Base-by-base conservation (phyloP, 2,797 vertebrate genomes). In the Oophaga sylvatica region DNA sequence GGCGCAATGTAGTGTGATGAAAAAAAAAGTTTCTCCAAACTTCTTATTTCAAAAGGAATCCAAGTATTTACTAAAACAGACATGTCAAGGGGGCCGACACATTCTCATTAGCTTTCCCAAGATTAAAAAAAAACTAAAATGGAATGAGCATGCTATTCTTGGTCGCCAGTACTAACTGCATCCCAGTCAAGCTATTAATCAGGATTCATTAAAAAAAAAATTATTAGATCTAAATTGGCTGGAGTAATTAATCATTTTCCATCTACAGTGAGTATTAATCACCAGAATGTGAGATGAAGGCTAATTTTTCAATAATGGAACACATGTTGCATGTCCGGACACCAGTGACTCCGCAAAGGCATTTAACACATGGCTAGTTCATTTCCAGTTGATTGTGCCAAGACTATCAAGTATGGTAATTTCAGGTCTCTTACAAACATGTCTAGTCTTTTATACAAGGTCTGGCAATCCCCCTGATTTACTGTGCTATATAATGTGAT, bases 211-310 rank as follows among this genome's bases (percentile, higher is more conserved):
- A 26, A 26, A 26, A 26, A 26, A 26, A 26, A 26, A 26, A 26
- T 26, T 73, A 73, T 73, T 73, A 45, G 31, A 35, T 45, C 29
- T 45, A 45, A 73, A 73, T 73, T 73, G 70, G 20, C 70, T 73
- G 70, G 19, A 19, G 68, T 73, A 45, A 73, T 45, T 73, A 73
- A 73, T 73, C 70, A 73, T 45, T 45, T 73, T 73, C 41, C 35
- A 73, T 73, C 35, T 20, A 31, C 70, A 73, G 35, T 26, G 68
- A 45, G 19, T 45, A 45, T 45, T 73, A 73, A 73, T 73, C 70
- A 73, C 35, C 35, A 45, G 35, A 45, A 73, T 73, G 70, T 73
- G 35, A 73, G 70, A 45, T 16, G 35, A 22, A 20, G 70, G 31
- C 70, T 73, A 73, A 45, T 73, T 73, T 8, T 16, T 45, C 2